These are phyloP conservation scores for Proterorhinus semilunaris DNA, from an alignment of 2,113 vertebrate genomes.

Conservation along the genomic window DNA sequence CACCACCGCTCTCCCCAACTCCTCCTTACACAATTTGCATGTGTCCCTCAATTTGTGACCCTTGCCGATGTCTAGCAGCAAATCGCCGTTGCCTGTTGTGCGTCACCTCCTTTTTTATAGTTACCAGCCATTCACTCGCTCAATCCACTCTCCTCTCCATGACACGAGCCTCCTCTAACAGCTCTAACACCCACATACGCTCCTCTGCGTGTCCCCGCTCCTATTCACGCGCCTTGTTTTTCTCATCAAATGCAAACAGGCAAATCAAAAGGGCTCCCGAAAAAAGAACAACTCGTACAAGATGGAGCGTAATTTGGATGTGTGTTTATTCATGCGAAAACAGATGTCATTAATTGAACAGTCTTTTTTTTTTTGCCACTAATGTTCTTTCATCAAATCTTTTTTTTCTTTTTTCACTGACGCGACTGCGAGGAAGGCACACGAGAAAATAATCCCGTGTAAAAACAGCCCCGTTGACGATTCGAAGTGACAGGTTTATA, in stretches of 20 bases:
- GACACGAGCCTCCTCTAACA: slow-evolving; percentile 20
- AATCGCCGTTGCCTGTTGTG: slow-evolving; percentile 23
- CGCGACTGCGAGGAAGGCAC: not conserved
- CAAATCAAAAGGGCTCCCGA: slow-evolving; percentile 3
- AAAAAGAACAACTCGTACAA: slow-evolving; percentile 19
- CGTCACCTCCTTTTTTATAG: slow-evolving; percentile 13
- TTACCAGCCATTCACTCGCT: slow-evolving; percentile 5
- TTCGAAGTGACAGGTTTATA: slow-evolving; percentile 28
- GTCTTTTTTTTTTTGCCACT: slow-evolving; percentile 12
- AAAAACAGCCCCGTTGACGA: slow-evolving; percentile 27
- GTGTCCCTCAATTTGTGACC: slow-evolving; percentile 10
- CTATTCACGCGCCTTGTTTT: not conserved
- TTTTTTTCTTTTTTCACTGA: not conserved
- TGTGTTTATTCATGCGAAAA: slow-evolving; percentile 26
- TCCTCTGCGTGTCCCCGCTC: not conserved
- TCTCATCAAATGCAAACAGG: slow-evolving; percentile 6
- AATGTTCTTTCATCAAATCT: slow-evolving; percentile 26
- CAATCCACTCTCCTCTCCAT: not conserved
- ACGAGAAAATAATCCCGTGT: slow-evolving; percentile 34
- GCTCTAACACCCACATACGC: slow-evolving; percentile 9
- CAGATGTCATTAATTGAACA: slow-evolving; percentile 20
- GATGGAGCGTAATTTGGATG: slow-evolving; percentile 5
- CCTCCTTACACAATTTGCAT: slow-evolving; percentile 9
- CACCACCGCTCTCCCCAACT: too few species aligned
- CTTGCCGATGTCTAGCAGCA: slow-evolving; percentile 34